These are phyloP conservation scores for Catajapyx aquilonaris DNA, from an alignment of 1,140 invertebrate species.

Conservation along the genomic window DNA sequence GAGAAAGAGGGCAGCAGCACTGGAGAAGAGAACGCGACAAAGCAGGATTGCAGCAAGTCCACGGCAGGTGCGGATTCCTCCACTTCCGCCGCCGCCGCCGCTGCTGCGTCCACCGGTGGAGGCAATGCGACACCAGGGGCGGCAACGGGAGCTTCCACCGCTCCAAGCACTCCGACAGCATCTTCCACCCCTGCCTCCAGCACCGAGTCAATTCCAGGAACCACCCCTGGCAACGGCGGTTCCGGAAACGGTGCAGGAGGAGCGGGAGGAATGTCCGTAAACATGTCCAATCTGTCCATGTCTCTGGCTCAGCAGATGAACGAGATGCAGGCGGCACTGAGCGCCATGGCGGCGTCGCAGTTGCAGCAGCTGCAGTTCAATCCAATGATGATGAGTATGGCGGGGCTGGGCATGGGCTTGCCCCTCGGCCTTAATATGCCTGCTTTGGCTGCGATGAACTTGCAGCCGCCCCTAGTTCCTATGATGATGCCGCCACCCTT, in stretches of 20 bases:
- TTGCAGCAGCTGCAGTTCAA: conserved; percentile 64
- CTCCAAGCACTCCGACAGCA: conserved; percentile 33
- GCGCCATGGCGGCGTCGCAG: conserved; percentile 56
- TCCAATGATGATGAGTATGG: conserved; percentile 47
- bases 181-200: conserved; percentile 35
- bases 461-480: conserved; percentile 66
- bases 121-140: conserved; percentile 9
- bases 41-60: too few species aligned
- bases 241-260: conserved; percentile 22
- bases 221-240: conserved; percentile 20
- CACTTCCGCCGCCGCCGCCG: conserved; percentile 26
- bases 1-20: conserved; percentile 32
- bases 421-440: conserved; percentile 62
- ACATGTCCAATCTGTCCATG: conserved; percentile 21
- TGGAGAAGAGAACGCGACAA: conserved; percentile 22
- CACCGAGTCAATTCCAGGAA: conserved; percentile 31
- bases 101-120: conserved; percentile 8
- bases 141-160: conserved; percentile 26
- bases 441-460: conserved; percentile 65
- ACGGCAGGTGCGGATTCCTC: conserved; percentile 20
- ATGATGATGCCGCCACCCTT: conserved; percentile 72
- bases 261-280: conserved; percentile 17
- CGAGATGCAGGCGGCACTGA: conserved; percentile 66
- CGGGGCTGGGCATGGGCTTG: conserved; percentile 41
- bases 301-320: conserved; percentile 55